Percentiles rank a stretch among this genome's conserved stretches.
Evolutionary conservation across 2,113 vertebrate genomes (phyloP).

Genomic region (Toxostoma redivivum): DNA sequence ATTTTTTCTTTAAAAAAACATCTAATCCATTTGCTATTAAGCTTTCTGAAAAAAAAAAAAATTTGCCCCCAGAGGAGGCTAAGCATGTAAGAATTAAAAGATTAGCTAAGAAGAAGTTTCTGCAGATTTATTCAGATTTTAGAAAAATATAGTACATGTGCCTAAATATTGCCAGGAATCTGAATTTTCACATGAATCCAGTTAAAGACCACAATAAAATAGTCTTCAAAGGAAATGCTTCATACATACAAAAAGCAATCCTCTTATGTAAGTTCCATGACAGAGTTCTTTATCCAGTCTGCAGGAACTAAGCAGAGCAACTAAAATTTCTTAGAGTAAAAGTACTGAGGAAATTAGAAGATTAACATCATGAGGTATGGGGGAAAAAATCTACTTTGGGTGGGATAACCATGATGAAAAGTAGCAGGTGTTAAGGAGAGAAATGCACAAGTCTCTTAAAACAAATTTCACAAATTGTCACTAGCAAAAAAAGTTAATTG

Average conservation of each 20-base stretch:
- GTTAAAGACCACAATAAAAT: neutral
- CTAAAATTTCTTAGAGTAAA: neutral
- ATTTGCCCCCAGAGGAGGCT: neutral
- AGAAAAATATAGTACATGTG: neutral
- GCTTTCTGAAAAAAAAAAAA: neutral
- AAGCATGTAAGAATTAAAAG: neutral
- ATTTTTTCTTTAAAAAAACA: rapidly evolving
- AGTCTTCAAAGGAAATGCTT: neutral
- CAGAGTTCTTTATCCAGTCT: neutral
- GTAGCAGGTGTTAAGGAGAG: neutral
- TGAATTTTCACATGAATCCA: neutral
- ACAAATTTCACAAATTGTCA: neutral
- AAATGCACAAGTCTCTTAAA: neutral
- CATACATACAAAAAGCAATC: neutral
- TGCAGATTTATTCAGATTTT: neutral
- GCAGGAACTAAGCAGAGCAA: neutral
- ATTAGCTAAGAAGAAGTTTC: neutral
- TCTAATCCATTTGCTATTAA: neutral
- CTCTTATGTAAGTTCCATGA: neutral
- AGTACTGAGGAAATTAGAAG: neutral
- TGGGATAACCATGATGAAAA: neutral
- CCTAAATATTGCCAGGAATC: neutral
- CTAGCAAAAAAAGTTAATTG: neutral
- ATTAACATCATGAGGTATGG: neutral
- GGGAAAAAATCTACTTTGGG: neutral